Evolutionary conservation across 2,113 vertebrate species (phyloP).

Genomic region (Ardeotis arabs): DNA sequence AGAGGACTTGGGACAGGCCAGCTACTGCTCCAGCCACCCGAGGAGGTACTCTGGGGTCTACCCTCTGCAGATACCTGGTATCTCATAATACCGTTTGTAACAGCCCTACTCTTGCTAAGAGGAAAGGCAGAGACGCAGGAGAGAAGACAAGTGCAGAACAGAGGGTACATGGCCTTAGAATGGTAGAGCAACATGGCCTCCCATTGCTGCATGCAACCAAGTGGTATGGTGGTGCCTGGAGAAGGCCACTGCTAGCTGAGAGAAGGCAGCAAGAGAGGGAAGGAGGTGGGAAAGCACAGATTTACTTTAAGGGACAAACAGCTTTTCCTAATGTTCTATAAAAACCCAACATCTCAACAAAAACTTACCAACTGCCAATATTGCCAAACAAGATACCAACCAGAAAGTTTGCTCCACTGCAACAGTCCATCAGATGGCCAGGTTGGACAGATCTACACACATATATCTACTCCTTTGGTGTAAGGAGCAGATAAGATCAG

Average conservation of each 20-base stretch:
- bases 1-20: neutral
- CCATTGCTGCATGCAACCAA: neutral
- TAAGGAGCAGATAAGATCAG: neutral
- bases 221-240: neutral
- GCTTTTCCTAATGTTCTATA: neutral
- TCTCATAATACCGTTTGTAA: neutral
- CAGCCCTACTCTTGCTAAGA: neutral
- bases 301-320: neutral
- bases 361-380: neutral
- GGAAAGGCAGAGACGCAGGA: neutral
- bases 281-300: neutral
- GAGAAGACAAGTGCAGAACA: neutral
- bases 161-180: neutral
- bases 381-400: neutral
- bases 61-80: neutral
- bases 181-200: neutral
- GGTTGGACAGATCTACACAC: neutral
- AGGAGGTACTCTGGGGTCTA: neutral
- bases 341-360: neutral
- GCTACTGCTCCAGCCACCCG: fast-evolving
- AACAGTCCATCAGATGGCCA: neutral
- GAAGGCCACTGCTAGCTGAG: neutral
- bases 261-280: neutral
- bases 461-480: neutral
- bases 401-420: neutral